Conservation (phyloP, 2,113 vertebrate genomes). For the Phrynosoma platyrhinos region DNA sequence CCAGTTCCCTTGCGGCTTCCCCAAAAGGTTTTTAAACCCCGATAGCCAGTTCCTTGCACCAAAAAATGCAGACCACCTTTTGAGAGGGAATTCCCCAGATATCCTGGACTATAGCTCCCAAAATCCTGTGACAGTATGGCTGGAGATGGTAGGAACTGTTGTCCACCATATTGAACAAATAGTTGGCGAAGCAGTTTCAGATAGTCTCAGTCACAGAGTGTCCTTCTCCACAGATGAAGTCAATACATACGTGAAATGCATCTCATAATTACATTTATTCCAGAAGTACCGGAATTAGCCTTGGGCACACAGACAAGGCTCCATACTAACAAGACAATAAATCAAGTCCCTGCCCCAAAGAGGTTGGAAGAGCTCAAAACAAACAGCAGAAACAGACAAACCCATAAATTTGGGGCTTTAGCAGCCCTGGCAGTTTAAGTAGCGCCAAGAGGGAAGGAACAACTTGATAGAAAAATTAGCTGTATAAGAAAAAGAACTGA, state of each 20-base stretch:
- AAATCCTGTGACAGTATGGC: not conserved
- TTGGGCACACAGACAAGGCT: not conserved
- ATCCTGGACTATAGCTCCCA: not conserved
- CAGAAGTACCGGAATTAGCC: not conserved
- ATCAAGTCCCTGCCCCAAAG: not conserved
- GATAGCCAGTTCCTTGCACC: not conserved
- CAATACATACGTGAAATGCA: not conserved
- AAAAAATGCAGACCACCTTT: not conserved
- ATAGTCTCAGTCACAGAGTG: not conserved
- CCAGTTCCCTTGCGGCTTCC: not conserved
- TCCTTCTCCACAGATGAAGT: not conserved
- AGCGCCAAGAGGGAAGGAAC: not conserved
- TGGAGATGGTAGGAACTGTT: not conserved
- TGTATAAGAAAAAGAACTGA: not conserved
- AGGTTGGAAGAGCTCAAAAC: not conserved
- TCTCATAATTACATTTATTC: not conserved
- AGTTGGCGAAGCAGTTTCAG: not conserved
- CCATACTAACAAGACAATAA: not conserved
- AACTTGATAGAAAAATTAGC: not conserved
- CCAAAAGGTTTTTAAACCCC: too few species aligned
- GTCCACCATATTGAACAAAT: not conserved
- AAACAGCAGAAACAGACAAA: not conserved
- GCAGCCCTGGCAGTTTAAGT: not conserved
- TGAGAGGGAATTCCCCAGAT: not conserved
- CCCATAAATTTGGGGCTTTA: not conserved